These are phyloP conservation scores for Calliopsis andreniformis DNA, from an alignment of 1,140 invertebrate genomes.

Conservation along the genomic window DNA sequence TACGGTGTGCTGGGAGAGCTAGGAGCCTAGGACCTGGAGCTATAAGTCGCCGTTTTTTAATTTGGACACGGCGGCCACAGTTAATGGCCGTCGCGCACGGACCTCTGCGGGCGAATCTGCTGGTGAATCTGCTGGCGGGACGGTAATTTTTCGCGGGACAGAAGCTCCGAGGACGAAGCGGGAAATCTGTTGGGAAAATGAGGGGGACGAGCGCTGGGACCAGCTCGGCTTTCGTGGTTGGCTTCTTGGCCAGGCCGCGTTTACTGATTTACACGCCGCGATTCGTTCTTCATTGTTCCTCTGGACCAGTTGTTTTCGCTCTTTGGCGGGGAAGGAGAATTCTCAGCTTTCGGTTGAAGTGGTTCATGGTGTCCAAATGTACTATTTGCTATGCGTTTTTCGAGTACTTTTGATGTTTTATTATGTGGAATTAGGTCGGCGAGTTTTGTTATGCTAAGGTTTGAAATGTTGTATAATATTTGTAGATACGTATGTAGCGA, in stretches of 20 bases:
- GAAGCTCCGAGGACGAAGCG: not conserved
- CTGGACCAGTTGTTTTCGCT: not conserved
- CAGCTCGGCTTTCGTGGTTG: not conserved
- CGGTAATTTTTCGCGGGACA: constrained; percentile 19
- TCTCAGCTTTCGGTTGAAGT: too few species aligned
- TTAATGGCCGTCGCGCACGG: constrained; percentile 38
- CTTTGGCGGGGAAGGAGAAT: not conserved
- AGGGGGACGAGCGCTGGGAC: not conserved
- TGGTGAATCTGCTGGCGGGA: constrained; percentile 14
- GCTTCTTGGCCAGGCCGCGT: not conserved
- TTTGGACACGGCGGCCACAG: constrained; percentile 34
- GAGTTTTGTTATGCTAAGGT: too few species aligned
- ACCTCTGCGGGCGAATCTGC: constrained; percentile 4
- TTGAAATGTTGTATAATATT: too few species aligned
- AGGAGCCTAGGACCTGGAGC: not conserved
- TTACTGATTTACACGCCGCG: not conserved
- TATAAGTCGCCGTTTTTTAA: constrained; percentile 45
- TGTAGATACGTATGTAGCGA: too few species aligned
- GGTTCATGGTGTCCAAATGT: too few species aligned
- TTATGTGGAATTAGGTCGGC: too few species aligned
- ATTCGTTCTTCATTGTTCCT: not conserved
- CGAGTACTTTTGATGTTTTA: too few species aligned
- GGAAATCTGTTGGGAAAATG: constrained; percentile 34
- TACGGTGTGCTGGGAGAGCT: constrained; percentile 21
- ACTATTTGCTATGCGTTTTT: too few species aligned